phyloP scores from a whole-genome alignment of 2,797 vertebrate species.

The Limnodromus scolopaceus region DNA sequence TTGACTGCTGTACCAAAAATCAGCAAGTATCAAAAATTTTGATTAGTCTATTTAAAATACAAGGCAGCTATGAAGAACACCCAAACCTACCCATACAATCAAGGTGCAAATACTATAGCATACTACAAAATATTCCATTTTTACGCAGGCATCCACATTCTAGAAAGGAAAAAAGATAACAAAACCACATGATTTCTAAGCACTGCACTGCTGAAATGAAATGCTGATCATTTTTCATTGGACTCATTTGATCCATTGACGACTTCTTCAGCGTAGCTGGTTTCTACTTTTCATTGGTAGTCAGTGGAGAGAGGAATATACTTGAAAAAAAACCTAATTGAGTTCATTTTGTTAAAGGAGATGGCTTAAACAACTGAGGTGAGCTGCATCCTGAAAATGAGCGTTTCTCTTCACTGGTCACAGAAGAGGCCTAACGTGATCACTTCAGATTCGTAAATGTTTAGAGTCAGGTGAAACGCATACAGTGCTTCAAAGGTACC shows the following conservation, averaged over 20 bases:
- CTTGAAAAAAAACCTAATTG: not conserved
- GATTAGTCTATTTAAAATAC: not conserved
- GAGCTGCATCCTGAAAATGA: not conserved
- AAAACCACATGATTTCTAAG: not conserved
- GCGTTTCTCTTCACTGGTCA: not conserved
- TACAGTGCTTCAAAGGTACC: not conserved
- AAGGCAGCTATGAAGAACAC: not conserved
- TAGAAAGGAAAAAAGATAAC: not conserved
- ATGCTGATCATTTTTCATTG: not conserved
- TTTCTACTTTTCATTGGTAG: not conserved
- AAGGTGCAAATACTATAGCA: not conserved
- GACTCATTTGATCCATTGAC: not conserved
- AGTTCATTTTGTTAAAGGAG: not conserved
- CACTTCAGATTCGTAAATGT: not conserved
- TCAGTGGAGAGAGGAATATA: not conserved
- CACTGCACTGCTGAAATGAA: not conserved
- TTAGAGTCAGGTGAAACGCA: not conserved
- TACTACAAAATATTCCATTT: not conserved
- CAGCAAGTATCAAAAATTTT: not conserved
- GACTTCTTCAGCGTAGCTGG: not conserved
- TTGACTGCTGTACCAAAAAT: not conserved
- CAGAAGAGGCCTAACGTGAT: not conserved
- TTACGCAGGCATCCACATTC: not conserved
- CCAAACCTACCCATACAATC: not conserved
- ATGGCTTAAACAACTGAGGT: not conserved